These are phyloP conservation scores for Strigamia crassipes DNA, from an alignment of 2,888 invertebrate species.

Conservation along the genomic window DNA sequence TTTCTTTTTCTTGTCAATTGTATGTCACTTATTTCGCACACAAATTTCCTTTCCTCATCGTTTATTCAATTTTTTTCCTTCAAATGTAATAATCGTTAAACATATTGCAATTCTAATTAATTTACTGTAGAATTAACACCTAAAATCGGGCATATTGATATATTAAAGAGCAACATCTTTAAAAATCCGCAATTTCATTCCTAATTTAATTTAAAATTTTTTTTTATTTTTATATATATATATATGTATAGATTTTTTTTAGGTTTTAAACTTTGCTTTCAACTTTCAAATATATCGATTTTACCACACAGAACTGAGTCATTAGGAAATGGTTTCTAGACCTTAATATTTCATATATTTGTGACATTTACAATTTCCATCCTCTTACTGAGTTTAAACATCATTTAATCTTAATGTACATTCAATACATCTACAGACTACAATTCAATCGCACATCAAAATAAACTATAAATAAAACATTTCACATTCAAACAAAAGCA, in stretches of 20 bases:
- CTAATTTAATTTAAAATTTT: not conserved
- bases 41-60: too few species aligned
- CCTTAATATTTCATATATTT: slow-evolving; percentile 12
- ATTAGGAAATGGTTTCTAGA: slow-evolving; percentile 7
- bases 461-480: not conserved
- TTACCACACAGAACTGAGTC: not conserved
- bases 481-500: too few species aligned
- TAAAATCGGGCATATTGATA: too few species aligned
- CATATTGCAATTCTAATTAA: too few species aligned
- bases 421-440: not conserved
- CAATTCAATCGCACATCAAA: not conserved
- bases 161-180: not conserved
- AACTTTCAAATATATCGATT: slow-evolving; percentile 25
- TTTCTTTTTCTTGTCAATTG: too few species aligned
- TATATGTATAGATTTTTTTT: too few species aligned
- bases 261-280: not conserved
- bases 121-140: too few species aligned
- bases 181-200: not conserved
- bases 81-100: too few species aligned
- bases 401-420: not conserved
- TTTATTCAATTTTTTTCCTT: too few species aligned
- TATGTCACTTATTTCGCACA: too few species aligned
- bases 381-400: not conserved
- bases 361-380: not conserved
- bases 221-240: too few species aligned